phyloP scores from a whole-genome alignment of 2,113 vertebrate species.

The Pomatostomus ruficeps region DNA sequence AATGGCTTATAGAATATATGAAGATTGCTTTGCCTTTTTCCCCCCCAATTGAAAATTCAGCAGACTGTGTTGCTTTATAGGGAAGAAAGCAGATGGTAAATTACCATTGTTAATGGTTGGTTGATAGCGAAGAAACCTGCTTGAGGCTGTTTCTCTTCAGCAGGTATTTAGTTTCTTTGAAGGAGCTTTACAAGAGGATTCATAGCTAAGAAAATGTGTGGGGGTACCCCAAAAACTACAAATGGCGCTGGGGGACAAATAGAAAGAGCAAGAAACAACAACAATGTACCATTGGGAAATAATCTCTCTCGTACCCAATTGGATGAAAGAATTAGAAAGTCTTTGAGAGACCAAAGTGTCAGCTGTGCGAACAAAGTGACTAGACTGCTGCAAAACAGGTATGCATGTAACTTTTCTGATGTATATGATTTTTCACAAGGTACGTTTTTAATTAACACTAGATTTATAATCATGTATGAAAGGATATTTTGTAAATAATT shows the following conservation, averaged over 20 bases:
- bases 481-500: background rate
- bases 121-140: background rate
- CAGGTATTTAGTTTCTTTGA: background rate
- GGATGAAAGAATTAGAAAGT: slow-evolving; percentile 24
- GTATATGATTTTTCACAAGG: background rate
- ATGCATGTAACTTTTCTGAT: slow-evolving; percentile 26
- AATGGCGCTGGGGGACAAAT: background rate
- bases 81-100: background rate
- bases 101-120: background rate
- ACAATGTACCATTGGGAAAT: background rate
- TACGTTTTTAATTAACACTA: background rate
- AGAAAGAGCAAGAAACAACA: background rate
- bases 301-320: slow-evolving; percentile 4
- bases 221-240: slow-evolving; percentile 57
- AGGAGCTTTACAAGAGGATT: background rate
- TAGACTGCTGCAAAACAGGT: slow-evolving; percentile 58
- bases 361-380: background rate
- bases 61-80: background rate
- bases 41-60: slow-evolving; percentile 14
- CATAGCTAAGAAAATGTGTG: slow-evolving; percentile 67
- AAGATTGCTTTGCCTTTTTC: background rate
- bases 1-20: background rate
- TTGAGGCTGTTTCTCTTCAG: background rate
- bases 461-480: background rate
- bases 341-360: background rate